phyloP scores from a whole-genome alignment of 2,888 invertebrate species.

The Drosophila imparisetae region DNA sequence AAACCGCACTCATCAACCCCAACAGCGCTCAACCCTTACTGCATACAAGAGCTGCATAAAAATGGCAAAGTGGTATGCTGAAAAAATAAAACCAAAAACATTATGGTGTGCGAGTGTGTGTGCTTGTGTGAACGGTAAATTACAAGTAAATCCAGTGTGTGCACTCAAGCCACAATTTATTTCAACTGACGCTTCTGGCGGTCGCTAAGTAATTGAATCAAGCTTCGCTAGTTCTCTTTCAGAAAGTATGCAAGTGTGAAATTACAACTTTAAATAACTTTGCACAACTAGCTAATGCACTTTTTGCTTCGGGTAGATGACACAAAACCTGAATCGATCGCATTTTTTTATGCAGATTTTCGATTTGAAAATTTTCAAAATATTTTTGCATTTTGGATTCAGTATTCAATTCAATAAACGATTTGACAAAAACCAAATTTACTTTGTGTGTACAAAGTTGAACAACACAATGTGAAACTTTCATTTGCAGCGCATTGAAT shows the following conservation, averaged over 20 bases:
- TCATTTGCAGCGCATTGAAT: constrained; percentile 4
- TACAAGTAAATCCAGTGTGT: constrained; percentile 63
- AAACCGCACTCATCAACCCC: constrained; percentile 5
- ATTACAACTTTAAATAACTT: constrained; percentile 19
- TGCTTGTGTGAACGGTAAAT: constrained; percentile 45
- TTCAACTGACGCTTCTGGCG: constrained; percentile 38
- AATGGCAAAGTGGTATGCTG: constrained; percentile 58
- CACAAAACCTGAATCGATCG: neutral
- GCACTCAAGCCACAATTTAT: constrained; percentile 63
- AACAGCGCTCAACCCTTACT: constrained; percentile 17
- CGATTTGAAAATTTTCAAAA: neutral
- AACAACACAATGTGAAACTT: neutral
- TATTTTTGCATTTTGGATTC: neutral
- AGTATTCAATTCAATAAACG: neutral
- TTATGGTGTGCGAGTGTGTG: constrained; percentile 12
- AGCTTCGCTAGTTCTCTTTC: constrained; percentile 35
- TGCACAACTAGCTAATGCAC: constrained; percentile 2
- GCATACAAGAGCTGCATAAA: constrained; percentile 49
- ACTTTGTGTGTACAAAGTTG: neutral
- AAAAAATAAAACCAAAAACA: constrained; percentile 41
- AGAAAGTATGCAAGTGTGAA: constrained; percentile 26
- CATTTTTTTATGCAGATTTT: neutral
- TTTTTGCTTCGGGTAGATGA: neutral
- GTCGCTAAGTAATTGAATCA: constrained; percentile 66
- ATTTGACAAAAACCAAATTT: neutral